Evolutionary conservation across 1,140 invertebrate species (phyloP), one percentile per base, ranked within the genome.

Genomic region (Gryllus bimaculatus): DNA sequence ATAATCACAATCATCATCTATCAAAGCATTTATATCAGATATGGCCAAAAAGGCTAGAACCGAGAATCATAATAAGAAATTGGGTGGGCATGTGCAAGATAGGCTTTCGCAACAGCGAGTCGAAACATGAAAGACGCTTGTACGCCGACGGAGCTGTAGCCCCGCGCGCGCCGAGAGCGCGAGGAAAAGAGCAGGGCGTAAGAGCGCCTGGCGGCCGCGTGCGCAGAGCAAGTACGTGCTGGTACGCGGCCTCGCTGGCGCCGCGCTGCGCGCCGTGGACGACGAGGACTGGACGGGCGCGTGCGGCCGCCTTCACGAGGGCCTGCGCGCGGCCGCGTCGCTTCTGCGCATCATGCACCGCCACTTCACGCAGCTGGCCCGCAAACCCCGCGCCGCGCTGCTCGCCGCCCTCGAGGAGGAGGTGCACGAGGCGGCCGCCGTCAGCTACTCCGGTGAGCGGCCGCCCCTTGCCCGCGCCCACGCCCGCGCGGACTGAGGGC

Each of bases 141-240:
- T 39, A 39, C 26, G 26, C 26, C 1, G 26, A 39, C 26, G 26
- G 26, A 39, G 26, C 26, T 39, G 26, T 39, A 39, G 26, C 1
- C 26, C 26, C 26, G 1, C 1, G 26, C 26, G 5, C 1, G 26
- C 1, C 26, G 26, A 39, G 26, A n/a, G n/a, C n/a, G n/a, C n/a
- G n/a, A n/a, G n/a, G n/a, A n/a, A n/a, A n/a, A n/a, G n/a, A n/a
- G 26, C 26, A 39, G 26, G 26, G 26, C 26, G 26, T 39, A 39
- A 39, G 26, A 39, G 26, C 26, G 26, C 26, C 1, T 39, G 26
- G 26, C 26, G 26, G 1, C 1, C 1, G n/a, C 76, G 66, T 48
- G 83, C 83, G 73, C 79, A 91, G 90, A 88, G 86, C 8, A 91
- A 91, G 83, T 91, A 91, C 79, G 85, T 85, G 0, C 79, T 90